Evolutionary conservation across 2,113 vertebrate species (phyloP), one percentile per base, ranked within the genome.

Genomic region (Hippocampus zosterae): DNA sequence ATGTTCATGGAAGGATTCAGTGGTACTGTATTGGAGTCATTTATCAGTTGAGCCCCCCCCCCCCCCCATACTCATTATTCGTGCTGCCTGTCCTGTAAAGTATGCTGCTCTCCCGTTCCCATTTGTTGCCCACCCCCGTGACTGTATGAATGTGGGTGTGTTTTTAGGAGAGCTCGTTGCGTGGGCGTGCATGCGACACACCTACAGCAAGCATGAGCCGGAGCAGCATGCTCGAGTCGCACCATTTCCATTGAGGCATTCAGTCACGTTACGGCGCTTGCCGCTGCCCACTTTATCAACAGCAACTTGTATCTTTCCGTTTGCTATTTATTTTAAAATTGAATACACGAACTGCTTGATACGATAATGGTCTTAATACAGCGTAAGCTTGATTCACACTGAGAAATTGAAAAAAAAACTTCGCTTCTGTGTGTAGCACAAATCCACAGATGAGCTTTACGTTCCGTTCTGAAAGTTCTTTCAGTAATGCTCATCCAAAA

Each of bases 171-270:
- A 81, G 76, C 50, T 78, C 68, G 66, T 16, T 62, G 2, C 46
- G 23, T 71, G 81, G 84, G 87, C 74, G 90, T 87, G 85, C 13
- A 23, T 33, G 68, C 2, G 80, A 79, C 88, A 87, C 90, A 85
- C 90, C 88, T 74, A 75, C 78, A 1, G 48, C 68, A 90, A 79
- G 87, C 87, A 89, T 83, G 87, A 88, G 70, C 69, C 71, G 8
- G 55, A 72, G 74, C 77, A 74, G 59, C 78, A 67, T 64, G 73
- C 71, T 77, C 46, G 15, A 7, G 46, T 50, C 62, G 44, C 33
- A 27, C 70, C 42, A 44, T 46, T 33, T 16, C 15, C 42, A 9
- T 2, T 50, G 27, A 76, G 18, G 65, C 12, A 29, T 46, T n/a
- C 65, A 61, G 11, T 66, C n/a, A 1, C 68, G 64, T 69, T 16